These are phyloP conservation scores for Lithobates pipiens DNA, from an alignment of 2,797 vertebrate genomes.

Conservation along the genomic window DNA sequence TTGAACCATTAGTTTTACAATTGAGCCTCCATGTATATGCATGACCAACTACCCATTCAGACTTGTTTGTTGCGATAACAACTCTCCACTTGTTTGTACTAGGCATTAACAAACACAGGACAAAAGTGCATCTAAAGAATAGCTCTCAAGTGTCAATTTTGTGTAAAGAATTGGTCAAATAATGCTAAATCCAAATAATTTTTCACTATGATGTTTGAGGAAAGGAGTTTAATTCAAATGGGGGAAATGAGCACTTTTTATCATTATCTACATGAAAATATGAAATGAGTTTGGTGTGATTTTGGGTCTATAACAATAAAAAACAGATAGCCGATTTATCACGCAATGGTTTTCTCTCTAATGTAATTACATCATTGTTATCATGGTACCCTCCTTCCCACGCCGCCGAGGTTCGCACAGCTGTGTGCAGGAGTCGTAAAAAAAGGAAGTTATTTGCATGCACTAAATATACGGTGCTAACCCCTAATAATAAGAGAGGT, in stretches of 20 bases:
- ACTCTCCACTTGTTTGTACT: too few species aligned
- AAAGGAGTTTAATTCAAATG: not conserved
- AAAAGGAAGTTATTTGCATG: slow-evolving; percentile 63
- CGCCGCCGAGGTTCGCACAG: slow-evolving; percentile 63
- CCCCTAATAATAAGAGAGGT: not conserved
- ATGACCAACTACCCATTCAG: too few species aligned
- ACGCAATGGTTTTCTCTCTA: slow-evolving; percentile 25
- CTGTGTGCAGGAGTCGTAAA: slow-evolving; percentile 67
- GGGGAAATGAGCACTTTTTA: not conserved
- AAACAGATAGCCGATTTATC: slow-evolving; percentile 33
- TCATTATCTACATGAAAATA: slow-evolving; percentile 22
- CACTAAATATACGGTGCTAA: slow-evolving; percentile 17
- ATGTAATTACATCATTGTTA: slow-evolving; percentile 62
- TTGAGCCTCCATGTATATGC: too few species aligned
- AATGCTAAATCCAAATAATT: too few species aligned
- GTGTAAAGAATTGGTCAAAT: too few species aligned
- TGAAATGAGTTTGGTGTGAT: not conserved
- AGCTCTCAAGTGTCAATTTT: too few species aligned
- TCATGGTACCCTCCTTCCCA: slow-evolving; percentile 61
- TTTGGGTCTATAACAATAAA: not conserved
- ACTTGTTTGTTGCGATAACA: too few species aligned
- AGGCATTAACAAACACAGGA: too few species aligned
- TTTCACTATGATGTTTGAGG: not conserved
- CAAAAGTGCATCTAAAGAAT: too few species aligned
- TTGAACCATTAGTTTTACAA: too few species aligned